Evolutionary conservation across 2,888 invertebrate species (phyloP), one percentile per base, ranked within the genome.

Genomic region (Platycheirus rosarum): DNA sequence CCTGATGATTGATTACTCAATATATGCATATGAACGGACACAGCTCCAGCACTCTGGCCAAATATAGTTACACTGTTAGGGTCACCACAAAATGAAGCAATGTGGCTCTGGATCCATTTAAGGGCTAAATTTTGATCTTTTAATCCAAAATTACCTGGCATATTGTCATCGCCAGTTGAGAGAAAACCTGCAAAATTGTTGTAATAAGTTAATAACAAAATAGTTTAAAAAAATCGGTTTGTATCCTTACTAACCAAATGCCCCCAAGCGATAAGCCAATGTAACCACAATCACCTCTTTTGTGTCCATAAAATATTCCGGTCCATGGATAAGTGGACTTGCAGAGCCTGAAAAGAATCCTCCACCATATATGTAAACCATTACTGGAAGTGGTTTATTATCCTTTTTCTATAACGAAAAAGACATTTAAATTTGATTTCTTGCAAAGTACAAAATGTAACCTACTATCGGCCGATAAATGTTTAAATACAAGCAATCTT

Each of bases 301-400:
- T 0, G 87, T 88, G 84, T 92, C 92, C 92, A 92, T 91, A 42
- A 92, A 89, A 85, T 91, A 92, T 84, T 92, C 91, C 0, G 92
- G 92, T 1, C 92, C 92, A 26, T 89, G 86, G 13, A 91, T 77
- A 9, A 85, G 85, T 13, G 91, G 91, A 29, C 88, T 88, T 0
- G 91, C 89, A 0, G 89, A 87, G 6, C 92, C 92, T 4, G 91
- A 89, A 82, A 92, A 91, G 86, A 91, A 92, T 9, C 91, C 92
- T 0, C 92, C 92, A 42, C 92, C 92, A 85, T 92, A 91, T 70
- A 92, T 91, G 69, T 91, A 92, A 1, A 92, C 91, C 91, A 92
- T 91, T 0, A 92, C 92, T 0, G 92, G 91, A 2, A 90, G 63
- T 0, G 13, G 4, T 16, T 70, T 85, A 68, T 42, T 69, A 6